Percentiles rank a stretch among this genome's conserved stretches.
Evolutionary conservation across 2,113 vertebrate species (phyloP).

Genomic region (Brachionichthys hirsutus): DNA sequence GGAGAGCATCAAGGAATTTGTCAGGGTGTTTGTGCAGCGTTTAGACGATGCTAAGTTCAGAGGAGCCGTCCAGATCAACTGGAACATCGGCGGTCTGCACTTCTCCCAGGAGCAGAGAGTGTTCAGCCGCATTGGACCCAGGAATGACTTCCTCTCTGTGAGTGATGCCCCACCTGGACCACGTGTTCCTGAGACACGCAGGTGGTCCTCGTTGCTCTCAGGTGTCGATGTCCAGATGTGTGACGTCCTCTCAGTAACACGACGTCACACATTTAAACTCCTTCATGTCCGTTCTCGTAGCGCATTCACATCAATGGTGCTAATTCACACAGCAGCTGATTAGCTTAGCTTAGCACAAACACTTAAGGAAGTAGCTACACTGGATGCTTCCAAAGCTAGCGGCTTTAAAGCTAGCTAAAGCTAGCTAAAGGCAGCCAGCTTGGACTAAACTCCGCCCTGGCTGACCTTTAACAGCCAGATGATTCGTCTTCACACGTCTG

Average conservation of each 20-base stretch:
- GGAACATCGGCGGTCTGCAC: slow-evolving; percentile 91
- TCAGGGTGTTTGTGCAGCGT: slow-evolving; percentile 75
- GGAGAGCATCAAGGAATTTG: slow-evolving; percentile 84
- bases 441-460: too few relatives aligned
- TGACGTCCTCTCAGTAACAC: too few relatives aligned
- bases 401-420: not conserved
- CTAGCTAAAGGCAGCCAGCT: too few relatives aligned
- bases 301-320: too few relatives aligned
- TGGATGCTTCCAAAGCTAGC: not conserved
- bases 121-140: slow-evolving; percentile 80
- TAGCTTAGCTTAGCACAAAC: not conserved
- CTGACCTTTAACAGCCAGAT: too few relatives aligned
- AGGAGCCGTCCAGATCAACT: slow-evolving; percentile 80
- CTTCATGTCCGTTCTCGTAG: too few relatives aligned
- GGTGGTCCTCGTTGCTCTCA: too few relatives aligned
- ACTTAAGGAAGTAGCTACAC: not conserved
- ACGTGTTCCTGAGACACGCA: too few relatives aligned
- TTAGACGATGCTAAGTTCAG: slow-evolving; percentile 78
- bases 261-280: too few relatives aligned
- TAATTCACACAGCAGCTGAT: not conserved
- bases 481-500: too few relatives aligned
- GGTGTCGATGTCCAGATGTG: too few relatives aligned
- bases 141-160: slow-evolving; percentile 74
- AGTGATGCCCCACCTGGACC: slow-evolving; percentile 9
- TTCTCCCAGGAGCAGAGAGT: slow-evolving; percentile 85